These are phyloP conservation scores for Lasioglossum villosulum DNA, from an alignment of 2,888 invertebrate genomes.

Conservation along the genomic window DNA sequence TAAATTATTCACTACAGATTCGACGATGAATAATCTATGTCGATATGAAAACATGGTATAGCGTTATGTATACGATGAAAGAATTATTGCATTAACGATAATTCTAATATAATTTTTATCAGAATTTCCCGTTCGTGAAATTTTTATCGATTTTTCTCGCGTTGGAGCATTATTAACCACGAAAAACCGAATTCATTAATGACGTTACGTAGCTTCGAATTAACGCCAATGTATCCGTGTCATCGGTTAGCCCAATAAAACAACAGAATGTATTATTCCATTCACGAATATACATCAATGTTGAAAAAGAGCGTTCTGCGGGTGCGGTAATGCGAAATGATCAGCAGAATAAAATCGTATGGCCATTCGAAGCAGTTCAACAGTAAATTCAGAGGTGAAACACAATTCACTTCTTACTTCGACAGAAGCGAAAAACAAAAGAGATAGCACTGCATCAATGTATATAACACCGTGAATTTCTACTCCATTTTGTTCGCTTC, in stretches of 20 bases:
- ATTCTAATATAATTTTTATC: conserved; percentile 4
- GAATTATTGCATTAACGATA: not conserved
- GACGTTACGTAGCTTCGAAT: not conserved
- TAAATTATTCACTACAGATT: not conserved
- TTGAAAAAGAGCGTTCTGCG: not conserved
- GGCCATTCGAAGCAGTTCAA: not conserved
- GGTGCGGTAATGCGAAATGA: not conserved
- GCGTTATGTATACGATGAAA: not conserved
- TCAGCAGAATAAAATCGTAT: conserved; percentile 4
- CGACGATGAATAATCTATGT: not conserved
- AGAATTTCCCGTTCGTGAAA: not conserved
- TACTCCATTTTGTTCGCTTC: not conserved
- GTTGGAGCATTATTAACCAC: not conserved
- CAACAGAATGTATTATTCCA: conserved; percentile 27
- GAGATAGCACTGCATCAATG: not conserved
- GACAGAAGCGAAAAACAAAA: not conserved
- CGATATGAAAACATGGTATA: not conserved
- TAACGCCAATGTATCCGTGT: not conserved
- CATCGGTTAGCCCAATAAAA: not conserved
- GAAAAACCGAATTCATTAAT: conserved; percentile 24
- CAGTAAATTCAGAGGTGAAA: not conserved
- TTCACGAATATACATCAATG: conserved; percentile 13
- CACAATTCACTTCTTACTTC: not conserved
- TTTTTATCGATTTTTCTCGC: not conserved
- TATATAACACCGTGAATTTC: not conserved